phyloP scores from a whole-genome alignment of 2,113 vertebrate genomes.

The Sceloporus undulatus region DNA sequence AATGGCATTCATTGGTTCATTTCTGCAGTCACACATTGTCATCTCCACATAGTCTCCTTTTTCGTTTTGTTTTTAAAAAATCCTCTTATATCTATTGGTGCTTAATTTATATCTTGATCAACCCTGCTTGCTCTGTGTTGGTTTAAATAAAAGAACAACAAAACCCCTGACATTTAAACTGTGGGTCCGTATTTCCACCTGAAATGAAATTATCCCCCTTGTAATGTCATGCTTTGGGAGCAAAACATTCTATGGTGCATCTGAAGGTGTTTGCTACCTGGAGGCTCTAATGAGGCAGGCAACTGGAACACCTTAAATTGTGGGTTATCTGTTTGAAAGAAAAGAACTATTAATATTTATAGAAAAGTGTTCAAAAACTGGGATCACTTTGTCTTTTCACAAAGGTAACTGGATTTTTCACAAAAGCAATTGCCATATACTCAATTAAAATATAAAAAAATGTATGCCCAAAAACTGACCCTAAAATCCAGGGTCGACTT shows the following conservation, averaged over 20 bases:
- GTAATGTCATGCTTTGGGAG: background rate
- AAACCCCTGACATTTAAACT: background rate
- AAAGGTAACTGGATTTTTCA: background rate
- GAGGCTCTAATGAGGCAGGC: background rate
- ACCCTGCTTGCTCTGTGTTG: background rate
- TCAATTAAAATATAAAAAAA: too few species aligned
- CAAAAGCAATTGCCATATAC: background rate
- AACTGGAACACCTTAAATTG: background rate
- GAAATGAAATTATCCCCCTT: background rate
- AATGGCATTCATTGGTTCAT: background rate
- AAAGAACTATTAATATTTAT: background rate
- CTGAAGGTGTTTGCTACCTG: background rate
- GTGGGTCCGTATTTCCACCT: background rate
- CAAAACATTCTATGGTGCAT: background rate
- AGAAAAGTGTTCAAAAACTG: background rate
- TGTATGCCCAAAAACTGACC: too few species aligned
- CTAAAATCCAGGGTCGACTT: too few species aligned
- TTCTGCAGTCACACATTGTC: background rate
- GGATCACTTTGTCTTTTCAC: background rate
- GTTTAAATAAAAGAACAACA: background rate
- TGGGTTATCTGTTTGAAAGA: background rate
- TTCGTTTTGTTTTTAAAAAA: background rate
- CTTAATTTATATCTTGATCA: background rate
- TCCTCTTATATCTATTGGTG: background rate
- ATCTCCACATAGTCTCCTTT: background rate